Base-by-base conservation (phyloP, 2,113 vertebrate species). In the Platysternon megacephalum region DNA sequence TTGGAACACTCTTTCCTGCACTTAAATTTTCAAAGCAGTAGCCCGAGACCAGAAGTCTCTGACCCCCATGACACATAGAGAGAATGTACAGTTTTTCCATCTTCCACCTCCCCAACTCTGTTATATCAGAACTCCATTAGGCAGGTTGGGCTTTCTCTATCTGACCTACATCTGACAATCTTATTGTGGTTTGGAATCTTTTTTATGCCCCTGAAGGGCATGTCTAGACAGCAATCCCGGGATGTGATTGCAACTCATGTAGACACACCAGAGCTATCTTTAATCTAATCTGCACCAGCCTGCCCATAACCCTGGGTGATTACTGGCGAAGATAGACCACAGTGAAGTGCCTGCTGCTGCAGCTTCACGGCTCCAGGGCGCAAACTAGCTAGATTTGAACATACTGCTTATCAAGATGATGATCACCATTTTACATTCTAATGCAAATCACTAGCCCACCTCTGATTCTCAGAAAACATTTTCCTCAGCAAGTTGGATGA, bases 41-140 rank as follows among this genome's bases (percentile, higher is more conserved):
- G 0, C 35, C 39, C 44, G 44, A 58, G 13, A 26, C 21, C 39
- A 44, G 5, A 76, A n/a, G 61, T 35, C 17, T 76, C 42, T 76
- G 21, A 42, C 72, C 56, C 3, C 6, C 29, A 5, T 81, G 14
- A 35, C 17, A 46, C 1, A 22, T 68, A 86, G 72, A 35, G 35
- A 82, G 53, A 11, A 86, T 53, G 12, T 0, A 1, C 9, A 81
- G 6, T 32, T 68, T 68, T 68, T 68, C 52, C 1, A 0, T 84
- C 32, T 5, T 89, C 2, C 10, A 68, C 14, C 14, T 9, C 5
- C 1, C 11, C 11, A 74, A 0, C 52, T 11, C 3, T 68, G n/a
- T n/a, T 80, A 49, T 87, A 6, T 11, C 90, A 72, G 19, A 91
- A 22, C 68, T 90, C 12, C 39, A 5, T 12, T 61, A 46, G 6